phyloP scores from a whole-genome alignment of 2,888 invertebrate species.

The Sphinx pinastri region DNA sequence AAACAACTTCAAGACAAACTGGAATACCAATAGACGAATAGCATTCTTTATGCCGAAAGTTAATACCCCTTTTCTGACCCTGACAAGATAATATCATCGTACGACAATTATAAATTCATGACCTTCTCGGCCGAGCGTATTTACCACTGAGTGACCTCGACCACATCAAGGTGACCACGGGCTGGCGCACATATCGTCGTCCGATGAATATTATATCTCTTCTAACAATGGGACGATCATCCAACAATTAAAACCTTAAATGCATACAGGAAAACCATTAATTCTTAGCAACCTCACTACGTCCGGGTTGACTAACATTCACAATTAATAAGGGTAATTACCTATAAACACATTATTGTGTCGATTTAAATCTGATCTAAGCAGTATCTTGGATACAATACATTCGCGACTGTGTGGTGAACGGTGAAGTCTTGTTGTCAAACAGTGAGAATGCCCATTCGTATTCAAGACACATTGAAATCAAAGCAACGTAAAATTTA shows the following conservation, averaged over 20 bases:
- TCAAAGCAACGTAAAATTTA: not conserved
- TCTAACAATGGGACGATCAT: constrained; percentile 16
- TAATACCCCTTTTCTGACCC: constrained; percentile 6
- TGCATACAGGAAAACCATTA: constrained; percentile 17
- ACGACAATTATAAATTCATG: constrained; percentile 29
- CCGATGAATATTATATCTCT: constrained; percentile 11
- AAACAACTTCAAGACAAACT: constrained; percentile 4
- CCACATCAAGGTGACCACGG: constrained; percentile 29
- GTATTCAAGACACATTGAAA: not conserved
- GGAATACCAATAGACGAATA: constrained; percentile 1
- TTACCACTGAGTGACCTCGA: constrained; percentile 29
- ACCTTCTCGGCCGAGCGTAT: constrained; percentile 28
- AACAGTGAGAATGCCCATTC: not conserved
- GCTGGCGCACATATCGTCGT: constrained; percentile 14
- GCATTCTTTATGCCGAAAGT: not conserved
- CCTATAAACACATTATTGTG: not conserved
- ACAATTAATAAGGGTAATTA: constrained; percentile 6
- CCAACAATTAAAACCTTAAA: not conserved
- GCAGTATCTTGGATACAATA: not conserved
- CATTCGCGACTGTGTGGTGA: not conserved
- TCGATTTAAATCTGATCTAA: not conserved
- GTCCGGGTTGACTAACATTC: constrained; percentile 8
- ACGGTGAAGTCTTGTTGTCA: not conserved
- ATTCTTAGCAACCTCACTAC: constrained; percentile 2
- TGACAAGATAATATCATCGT: constrained; percentile 5